These are phyloP conservation scores for Falco cherrug DNA, from an alignment of 2,797 vertebrate species.

Conservation along the genomic window DNA sequence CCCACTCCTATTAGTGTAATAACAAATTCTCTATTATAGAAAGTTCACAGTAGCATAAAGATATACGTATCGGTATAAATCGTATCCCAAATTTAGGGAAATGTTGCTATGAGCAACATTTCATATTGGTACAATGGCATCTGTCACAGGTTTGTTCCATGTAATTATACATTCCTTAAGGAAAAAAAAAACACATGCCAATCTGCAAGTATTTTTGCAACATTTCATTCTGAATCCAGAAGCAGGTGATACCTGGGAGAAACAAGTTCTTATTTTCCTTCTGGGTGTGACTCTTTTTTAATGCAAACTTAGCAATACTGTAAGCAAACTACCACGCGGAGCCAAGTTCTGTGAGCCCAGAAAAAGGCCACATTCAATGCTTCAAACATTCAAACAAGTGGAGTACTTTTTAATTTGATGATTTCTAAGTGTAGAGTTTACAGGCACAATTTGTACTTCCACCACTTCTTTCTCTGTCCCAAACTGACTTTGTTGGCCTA, in stretches of 20 bases:
- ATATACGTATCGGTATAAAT: background rate
- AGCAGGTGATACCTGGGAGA: background rate
- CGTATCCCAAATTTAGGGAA: background rate
- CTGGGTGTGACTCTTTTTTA: conserved; percentile 12
- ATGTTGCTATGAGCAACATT: background rate
- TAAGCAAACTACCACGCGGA: background rate
- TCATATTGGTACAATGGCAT: background rate
- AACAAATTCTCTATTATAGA: background rate
- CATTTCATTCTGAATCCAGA: background rate
- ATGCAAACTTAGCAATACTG: background rate
- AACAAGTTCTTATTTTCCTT: background rate
- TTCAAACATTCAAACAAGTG: background rate
- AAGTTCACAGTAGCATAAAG: background rate
- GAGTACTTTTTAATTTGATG: background rate
- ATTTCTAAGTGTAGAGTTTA: conserved; percentile 8
- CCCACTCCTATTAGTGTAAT: background rate
- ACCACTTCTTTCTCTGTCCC: background rate
- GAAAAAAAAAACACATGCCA: background rate
- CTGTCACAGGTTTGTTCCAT: background rate
- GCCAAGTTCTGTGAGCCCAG: background rate
- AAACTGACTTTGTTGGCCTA: conserved; percentile 16
- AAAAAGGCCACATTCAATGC: background rate
- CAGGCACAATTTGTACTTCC: conserved; percentile 28
- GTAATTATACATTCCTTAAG: background rate
- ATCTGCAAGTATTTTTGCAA: background rate